These are phyloP conservation scores for Hippocampus zosterae DNA, from an alignment of 2,113 vertebrate genomes.

Conservation along the genomic window DNA sequence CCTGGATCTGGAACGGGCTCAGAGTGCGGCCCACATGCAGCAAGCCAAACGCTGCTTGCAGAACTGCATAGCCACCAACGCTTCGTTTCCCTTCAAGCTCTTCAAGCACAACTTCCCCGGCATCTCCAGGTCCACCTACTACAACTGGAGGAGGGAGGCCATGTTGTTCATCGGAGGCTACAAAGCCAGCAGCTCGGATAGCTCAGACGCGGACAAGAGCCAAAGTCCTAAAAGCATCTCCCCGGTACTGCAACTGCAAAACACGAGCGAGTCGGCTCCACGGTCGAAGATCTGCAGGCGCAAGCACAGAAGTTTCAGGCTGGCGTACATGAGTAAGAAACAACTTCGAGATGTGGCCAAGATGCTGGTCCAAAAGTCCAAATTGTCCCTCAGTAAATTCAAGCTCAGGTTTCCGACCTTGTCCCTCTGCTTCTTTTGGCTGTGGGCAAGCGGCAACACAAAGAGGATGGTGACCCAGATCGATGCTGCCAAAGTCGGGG, in stretches of 20 bases:
- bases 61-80: slow-evolving; percentile 85
- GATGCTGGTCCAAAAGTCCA: slow-evolving; percentile 74
- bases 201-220: slow-evolving; percentile 67
- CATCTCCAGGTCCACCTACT: slow-evolving; percentile 93
- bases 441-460: slow-evolving; percentile 75
- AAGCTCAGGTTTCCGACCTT: slow-evolving; percentile 82
- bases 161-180: slow-evolving; percentile 78
- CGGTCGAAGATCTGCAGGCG: slow-evolving; percentile 52
- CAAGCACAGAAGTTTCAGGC: slow-evolving; percentile 48
- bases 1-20: slow-evolving; percentile 64
- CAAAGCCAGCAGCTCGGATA: slow-evolving; percentile 71
- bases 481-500: background rate
- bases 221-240: slow-evolving; percentile 58
- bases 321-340: slow-evolving; percentile 75
- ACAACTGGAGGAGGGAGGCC: slow-evolving; percentile 95
- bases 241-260: background rate
- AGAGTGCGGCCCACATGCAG: slow-evolving; percentile 80
- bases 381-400: slow-evolving; percentile 81
- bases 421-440: slow-evolving; percentile 83
- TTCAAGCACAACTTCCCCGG: slow-evolving; percentile 91
- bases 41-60: slow-evolving; percentile 87
- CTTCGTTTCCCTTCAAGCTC: slow-evolving; percentile 83
- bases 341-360: slow-evolving; percentile 78
- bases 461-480: slow-evolving; percentile 18
- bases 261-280: background rate